phyloP scores from a whole-genome alignment of 2,113 vertebrate genomes.

The Cottus gobio region DNA sequence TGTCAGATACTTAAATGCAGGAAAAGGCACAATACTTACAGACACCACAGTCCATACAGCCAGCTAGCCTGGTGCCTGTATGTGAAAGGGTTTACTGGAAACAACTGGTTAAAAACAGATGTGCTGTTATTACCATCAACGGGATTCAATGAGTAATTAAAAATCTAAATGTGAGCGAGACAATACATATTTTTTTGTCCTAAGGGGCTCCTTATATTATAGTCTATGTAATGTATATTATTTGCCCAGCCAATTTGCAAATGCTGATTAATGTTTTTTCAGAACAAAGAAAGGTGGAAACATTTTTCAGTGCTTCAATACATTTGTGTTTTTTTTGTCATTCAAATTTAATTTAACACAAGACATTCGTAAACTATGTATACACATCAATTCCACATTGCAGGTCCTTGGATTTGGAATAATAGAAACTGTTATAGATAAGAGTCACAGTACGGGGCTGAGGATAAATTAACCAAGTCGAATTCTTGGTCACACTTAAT shows the following conservation, averaged over 20 bases:
- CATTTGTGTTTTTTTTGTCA: neutral
- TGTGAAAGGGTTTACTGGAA: conserved; percentile 46
- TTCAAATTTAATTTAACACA: too few species aligned
- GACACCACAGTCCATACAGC: conserved; percentile 13
- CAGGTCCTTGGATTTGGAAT: neutral
- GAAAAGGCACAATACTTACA: conserved; percentile 51
- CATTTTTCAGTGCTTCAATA: neutral
- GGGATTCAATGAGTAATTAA: neutral
- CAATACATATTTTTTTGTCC: neutral
- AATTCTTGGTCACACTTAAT: neutral
- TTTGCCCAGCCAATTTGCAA: neutral
- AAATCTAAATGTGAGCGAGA: neutral
- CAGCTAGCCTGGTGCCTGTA: conserved; percentile 32
- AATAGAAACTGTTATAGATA: neutral
- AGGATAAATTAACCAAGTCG: neutral
- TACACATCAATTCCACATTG: neutral
- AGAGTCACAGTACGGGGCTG: neutral
- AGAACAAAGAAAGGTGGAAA: neutral
- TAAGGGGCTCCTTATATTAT: neutral
- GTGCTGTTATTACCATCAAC: neutral
- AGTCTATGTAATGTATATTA: neutral
- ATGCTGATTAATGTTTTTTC: neutral
- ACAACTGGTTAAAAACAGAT: conserved; percentile 27
- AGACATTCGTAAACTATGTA: neutral
- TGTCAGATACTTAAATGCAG: conserved; percentile 68